Percentiles rank a stretch among this genome's conserved stretches.
Conservation (phyloP, 2,797 vertebrate genomes). For the Typhlichthys subterraneus region DNA sequence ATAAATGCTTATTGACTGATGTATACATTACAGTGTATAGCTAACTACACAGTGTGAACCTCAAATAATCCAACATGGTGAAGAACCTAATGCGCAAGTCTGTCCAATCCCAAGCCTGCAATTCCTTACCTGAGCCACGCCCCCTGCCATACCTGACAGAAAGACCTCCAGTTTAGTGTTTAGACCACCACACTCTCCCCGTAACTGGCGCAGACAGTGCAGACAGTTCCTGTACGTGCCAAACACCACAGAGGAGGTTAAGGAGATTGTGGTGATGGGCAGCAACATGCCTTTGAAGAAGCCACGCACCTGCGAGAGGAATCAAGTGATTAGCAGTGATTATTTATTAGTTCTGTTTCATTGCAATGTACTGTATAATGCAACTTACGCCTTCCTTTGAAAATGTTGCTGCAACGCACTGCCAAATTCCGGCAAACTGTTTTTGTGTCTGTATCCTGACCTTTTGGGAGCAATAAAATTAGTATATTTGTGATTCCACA, state of each 20-base stretch:
- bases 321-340: not conserved
- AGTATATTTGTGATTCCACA: not conserved
- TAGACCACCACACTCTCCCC: constrained; percentile 66
- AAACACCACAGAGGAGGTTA: constrained; percentile 87
- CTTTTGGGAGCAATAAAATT: constrained; percentile 57
- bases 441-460: constrained; percentile 90
- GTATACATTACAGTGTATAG: no score
- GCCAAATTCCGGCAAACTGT: constrained; percentile 84
- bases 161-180: constrained; percentile 83
- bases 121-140: constrained; percentile 78
- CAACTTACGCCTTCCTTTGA: constrained; percentile 82
- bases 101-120: not conserved
- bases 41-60: no score
- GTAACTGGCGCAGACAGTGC: constrained; percentile 74
- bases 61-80: not conserved
- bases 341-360: not conserved
- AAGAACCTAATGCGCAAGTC: not conserved
- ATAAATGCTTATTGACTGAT: no score
- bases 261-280: constrained; percentile 78
- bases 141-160: constrained; percentile 80
- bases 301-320: constrained; percentile 74
- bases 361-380: not conserved
- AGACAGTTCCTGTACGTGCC: constrained; percentile 86
- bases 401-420: constrained; percentile 80
- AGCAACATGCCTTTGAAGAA: constrained; percentile 90